These are phyloP conservation scores for Heliocidaris tuberculata DNA, from an alignment of 35 echinoderm and acorn worm genomes.

Conservation along the genomic window DNA sequence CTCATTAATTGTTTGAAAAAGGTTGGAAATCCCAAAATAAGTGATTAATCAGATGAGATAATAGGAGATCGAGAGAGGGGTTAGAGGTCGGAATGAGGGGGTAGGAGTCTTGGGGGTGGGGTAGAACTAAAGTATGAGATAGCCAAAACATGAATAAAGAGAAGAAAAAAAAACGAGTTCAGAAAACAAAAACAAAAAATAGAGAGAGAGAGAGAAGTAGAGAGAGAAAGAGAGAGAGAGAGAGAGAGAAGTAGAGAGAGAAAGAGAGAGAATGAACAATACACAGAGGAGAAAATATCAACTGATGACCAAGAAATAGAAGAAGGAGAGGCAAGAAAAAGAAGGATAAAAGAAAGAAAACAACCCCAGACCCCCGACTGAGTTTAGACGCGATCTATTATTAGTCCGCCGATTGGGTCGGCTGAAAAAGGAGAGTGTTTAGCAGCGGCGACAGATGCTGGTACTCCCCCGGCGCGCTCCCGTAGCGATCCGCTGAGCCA, in stretches of 20 bases:
- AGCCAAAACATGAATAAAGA: background rate
- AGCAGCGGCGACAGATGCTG: slow-evolving; percentile 36
- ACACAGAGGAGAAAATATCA: background rate
- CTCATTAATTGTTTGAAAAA: too few relatives aligned
- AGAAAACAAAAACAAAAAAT: too few relatives aligned
- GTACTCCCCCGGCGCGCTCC: slow-evolving; percentile 45
- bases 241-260: background rate
- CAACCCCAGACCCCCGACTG: background rate
- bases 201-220: too few relatives aligned
- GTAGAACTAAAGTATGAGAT: background rate
- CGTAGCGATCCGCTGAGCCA: background rate
- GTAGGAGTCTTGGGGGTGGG: background rate
- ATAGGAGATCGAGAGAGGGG: too few relatives aligned
- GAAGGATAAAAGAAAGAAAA: slow-evolving; percentile 1
- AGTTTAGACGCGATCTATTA: slow-evolving; percentile 28
- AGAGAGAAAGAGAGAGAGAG: too few relatives aligned
- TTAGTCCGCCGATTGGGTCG: background rate
- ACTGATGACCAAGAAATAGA: too few relatives aligned
- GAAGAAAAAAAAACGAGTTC: background rate
- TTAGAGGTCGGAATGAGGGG: background rate
- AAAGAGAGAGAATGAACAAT: background rate
- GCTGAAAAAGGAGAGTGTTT: background rate
- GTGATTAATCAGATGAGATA: too few relatives aligned
- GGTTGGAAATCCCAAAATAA: too few relatives aligned
- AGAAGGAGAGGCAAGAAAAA: background rate